Conservation (phyloP, 2,797 vertebrate genomes). For the Amphiprion clarkii region DNA sequence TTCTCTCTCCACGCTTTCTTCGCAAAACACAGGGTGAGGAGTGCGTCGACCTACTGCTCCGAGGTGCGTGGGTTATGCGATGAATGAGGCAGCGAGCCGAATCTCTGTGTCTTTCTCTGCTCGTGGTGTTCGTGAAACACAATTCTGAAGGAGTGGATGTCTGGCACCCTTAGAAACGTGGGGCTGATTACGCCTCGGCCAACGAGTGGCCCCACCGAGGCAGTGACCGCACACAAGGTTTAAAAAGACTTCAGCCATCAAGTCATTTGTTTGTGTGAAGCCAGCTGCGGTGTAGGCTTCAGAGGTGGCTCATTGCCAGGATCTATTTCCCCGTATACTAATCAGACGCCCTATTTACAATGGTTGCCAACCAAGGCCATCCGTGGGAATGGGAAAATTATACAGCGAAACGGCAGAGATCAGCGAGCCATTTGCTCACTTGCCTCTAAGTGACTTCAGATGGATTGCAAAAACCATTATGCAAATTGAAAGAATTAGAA, state of each 20-base stretch:
- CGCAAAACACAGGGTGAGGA: too few relatives aligned
- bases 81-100: too few relatives aligned
- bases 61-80: too few relatives aligned
- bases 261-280: slow-evolving; percentile 62
- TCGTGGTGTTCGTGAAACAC: too few relatives aligned
- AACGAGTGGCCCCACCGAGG: too few relatives aligned
- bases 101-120: too few relatives aligned
- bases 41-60: too few relatives aligned
- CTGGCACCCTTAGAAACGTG: too few relatives aligned
- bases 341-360: slow-evolving; percentile 78
- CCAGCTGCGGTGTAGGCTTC: slow-evolving; percentile 47
- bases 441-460: slow-evolving; percentile 71
- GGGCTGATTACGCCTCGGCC: too few relatives aligned
- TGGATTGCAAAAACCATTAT: slow-evolving; percentile 73
- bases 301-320: slow-evolving; percentile 55
- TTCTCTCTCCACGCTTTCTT: too few relatives aligned
- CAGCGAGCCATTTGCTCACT: slow-evolving; percentile 64
- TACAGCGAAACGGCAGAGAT: slow-evolving; percentile 67
- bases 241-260: slow-evolving; percentile 78
- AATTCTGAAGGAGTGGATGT: too few relatives aligned
- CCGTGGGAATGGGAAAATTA: slow-evolving; percentile 82
- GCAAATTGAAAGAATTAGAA: slow-evolving; percentile 77
- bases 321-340: slow-evolving; percentile 74
- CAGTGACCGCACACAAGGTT: too few relatives aligned
- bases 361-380: slow-evolving; percentile 71